Evolutionary conservation across 2,888 invertebrate species (phyloP).

Genomic region (Amphipyra berbera): DNA sequence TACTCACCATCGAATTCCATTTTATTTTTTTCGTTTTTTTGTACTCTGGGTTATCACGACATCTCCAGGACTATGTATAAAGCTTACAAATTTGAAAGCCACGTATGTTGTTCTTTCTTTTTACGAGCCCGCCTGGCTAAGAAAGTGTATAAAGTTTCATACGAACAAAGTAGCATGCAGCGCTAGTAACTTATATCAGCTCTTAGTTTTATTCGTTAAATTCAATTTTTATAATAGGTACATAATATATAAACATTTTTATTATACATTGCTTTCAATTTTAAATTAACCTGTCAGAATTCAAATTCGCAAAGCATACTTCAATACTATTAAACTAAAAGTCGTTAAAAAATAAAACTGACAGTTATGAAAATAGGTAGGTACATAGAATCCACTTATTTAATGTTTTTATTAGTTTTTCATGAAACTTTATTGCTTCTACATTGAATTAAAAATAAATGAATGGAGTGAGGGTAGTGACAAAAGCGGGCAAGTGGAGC

Average conservation of each 20-base stretch:
- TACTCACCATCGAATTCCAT: too few relatives aligned
- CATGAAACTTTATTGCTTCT: constrained; percentile 35
- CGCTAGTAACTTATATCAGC: too few relatives aligned
- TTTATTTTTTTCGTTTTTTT: too few relatives aligned
- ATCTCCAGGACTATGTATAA: too few relatives aligned
- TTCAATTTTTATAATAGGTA: not conserved
- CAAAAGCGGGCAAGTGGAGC: constrained; percentile 43
- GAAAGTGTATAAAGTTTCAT: too few relatives aligned
- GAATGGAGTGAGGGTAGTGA: constrained; percentile 42
- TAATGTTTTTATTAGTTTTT: constrained; percentile 16
- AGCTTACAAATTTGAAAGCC: too few relatives aligned
- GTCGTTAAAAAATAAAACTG: not conserved
- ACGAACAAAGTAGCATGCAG: too few relatives aligned
- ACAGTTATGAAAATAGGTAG: not conserved
- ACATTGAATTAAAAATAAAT: constrained; percentile 38
- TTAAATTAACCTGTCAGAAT: not conserved
- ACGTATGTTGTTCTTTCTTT: too few relatives aligned
- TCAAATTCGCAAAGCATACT: constrained; percentile 3
- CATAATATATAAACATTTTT: too few relatives aligned
- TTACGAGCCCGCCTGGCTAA: too few relatives aligned
- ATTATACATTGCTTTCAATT: not conserved
- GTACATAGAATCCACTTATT: not conserved
- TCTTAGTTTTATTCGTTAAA: constrained; percentile 5
- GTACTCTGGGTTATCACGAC: too few relatives aligned
- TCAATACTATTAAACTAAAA: not conserved